Evolutionary conservation across 2,797 vertebrate genomes (phyloP).

Genomic region (Spatula versicolor): DNA sequence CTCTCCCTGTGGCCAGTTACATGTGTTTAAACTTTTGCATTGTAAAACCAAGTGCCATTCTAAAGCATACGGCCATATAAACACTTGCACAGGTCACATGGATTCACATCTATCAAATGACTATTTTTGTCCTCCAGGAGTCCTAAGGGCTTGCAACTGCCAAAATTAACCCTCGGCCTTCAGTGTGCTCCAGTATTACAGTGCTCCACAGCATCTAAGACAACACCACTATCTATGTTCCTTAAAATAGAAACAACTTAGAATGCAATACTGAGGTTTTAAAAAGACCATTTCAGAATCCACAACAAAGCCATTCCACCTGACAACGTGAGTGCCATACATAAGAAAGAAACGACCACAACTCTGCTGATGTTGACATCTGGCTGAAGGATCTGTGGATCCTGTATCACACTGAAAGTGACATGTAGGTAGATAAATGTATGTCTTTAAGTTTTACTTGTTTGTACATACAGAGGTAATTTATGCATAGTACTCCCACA

Average conservation of each 20-base stretch:
- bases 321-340: background rate
- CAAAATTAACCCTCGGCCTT: background rate
- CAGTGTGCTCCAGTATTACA: background rate
- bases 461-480: conserved; percentile 34
- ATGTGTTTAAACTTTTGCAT: background rate
- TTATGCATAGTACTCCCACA: conserved; percentile 1
- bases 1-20: background rate
- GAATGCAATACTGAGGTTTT: background rate
- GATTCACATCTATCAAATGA: background rate
- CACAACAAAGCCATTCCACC: background rate
- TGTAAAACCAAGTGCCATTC: conserved; percentile 17
- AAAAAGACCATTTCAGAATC: background rate
- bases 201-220: background rate
- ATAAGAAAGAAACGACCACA: conserved; percentile 6
- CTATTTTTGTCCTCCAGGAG: background rate
- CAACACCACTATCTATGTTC: background rate
- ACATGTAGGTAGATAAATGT: background rate
- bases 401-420: background rate
- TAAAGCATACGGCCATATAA: background rate
- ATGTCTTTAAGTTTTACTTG: background rate
- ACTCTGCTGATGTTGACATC: background rate
- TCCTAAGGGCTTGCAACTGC: background rate
- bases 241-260: background rate
- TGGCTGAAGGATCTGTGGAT: conserved; percentile 11
- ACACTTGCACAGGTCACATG: background rate